Evolutionary conservation across 30 jellyfish, hydroid and myxozoan genomes (phyloP), one percentile per base, ranked within the genome.

Genomic region (Clytia hemisphaerica): DNA sequence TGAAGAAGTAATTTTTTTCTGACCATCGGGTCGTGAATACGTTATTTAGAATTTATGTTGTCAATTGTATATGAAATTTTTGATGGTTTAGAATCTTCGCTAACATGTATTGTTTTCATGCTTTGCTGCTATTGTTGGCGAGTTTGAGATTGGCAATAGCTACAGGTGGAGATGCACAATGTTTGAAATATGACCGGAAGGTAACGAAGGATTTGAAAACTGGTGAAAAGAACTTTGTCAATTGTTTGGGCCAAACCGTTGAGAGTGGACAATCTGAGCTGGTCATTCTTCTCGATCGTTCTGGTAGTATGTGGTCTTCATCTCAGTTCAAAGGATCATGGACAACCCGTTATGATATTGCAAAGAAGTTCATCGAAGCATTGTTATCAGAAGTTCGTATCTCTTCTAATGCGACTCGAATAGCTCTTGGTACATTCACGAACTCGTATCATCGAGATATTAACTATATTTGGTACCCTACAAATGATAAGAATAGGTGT

Each of bases 351-450:
- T 91, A 53, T 80, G 44, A 82, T 25, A 64, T 93, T 2, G 94
- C 84, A 16, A 82, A 61, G 30, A 61, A 67, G 38, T 91, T 91
- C 66, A 83, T 91, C 46, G 72, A 64, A 25, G 82, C 94, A 24
- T 60, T 91, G 59, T 71, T 91, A 19, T 46, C 83, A 12, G 88
- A 82, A 36, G 93, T 91, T 26, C 93, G 84, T 34, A 71, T 91
- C 25, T 92, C 99, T 1, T 91, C 69, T 69, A 83, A 82, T 70
- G 95, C 99, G 4, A 91, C 99, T 2, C 77, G 99, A 48, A 60
- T 91, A 25, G 94, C 99, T 28, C 48, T 91, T 33, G 95, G 90
- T 14, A 82, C 95, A 3, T 91, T 91, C 46, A 82, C 85, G 6
- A 6, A 58, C 0, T 14, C 54, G 18, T 91, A 78, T 40, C 30